Conservation (phyloP, 2,113 vertebrate species). For the Macrotus californicus region DNA sequence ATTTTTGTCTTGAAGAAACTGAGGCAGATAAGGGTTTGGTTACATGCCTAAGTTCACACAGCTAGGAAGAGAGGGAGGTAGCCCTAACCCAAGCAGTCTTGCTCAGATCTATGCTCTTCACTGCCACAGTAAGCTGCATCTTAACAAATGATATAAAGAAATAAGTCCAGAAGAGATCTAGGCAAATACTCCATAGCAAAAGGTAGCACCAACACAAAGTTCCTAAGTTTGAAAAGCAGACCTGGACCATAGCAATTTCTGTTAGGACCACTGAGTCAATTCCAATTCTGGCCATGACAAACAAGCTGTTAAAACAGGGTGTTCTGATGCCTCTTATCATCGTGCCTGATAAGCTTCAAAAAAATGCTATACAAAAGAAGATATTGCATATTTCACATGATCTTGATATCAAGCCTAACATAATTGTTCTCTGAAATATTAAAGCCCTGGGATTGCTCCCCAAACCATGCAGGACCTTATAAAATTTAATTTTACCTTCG, state of each 20-base stretch:
- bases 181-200: neutral
- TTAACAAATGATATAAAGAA: neutral
- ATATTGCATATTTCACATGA: neutral
- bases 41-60: neutral
- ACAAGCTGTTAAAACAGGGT: neutral
- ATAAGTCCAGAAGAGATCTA: neutral
- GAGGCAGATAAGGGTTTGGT: neutral
- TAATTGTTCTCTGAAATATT: slow-evolving; percentile 47
- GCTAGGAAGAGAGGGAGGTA: neutral
- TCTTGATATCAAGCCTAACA: slow-evolving; percentile 3
- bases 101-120: neutral
- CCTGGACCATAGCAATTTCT: neutral
- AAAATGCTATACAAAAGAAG: slow-evolving; percentile 18
- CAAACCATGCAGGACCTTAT: slow-evolving; percentile 12
- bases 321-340: neutral
- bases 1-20: neutral
- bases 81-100: neutral
- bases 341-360: neutral
- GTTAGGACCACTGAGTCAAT: neutral
- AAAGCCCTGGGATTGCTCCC: neutral
- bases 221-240: neutral
- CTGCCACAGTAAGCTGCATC: neutral
- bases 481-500: slow-evolving; percentile 55
- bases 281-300: neutral
- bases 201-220: neutral